Conservation (phyloP, 30 jellyfish, hydroid and myxozoan genomes). For the Turritopsis dohrnii region DNA sequence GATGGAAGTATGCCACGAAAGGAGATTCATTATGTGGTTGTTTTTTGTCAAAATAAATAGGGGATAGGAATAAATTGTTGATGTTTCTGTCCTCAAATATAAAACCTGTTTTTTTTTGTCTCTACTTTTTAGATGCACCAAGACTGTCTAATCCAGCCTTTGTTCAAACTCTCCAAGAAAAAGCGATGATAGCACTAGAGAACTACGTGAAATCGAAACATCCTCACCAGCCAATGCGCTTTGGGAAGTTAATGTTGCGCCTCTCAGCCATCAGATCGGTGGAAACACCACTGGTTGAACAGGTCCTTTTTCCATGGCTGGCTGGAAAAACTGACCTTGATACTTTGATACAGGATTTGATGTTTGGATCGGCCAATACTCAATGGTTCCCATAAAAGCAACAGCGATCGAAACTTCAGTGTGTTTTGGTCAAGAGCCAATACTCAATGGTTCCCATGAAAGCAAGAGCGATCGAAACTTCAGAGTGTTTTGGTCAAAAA, state of each 20-base stretch:
- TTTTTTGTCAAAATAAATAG: no score
- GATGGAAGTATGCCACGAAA: no score
- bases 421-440: neutral
- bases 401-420: no score
- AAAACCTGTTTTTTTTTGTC: no score
- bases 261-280: neutral
- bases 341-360: conserved; percentile 6
- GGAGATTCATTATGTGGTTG: no score
- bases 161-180: conserved; percentile 2
- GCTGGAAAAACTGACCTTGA: neutral
- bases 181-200: conserved; percentile 6
- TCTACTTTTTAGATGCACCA: conserved; percentile 10
- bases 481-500: no score
- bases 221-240: neutral
- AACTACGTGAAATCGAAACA: neutral
- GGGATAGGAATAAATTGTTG: no score
- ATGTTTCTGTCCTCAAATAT: no score
- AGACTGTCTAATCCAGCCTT: neutral
- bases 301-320: neutral
- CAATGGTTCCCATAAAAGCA: neutral
- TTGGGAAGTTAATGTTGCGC: neutral
- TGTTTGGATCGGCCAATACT: neutral
- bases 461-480: no score
- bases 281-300: neutral
- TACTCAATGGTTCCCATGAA: neutral